Conservation (phyloP, 2,797 vertebrate species). For the Manis crassicaudata region DNA sequence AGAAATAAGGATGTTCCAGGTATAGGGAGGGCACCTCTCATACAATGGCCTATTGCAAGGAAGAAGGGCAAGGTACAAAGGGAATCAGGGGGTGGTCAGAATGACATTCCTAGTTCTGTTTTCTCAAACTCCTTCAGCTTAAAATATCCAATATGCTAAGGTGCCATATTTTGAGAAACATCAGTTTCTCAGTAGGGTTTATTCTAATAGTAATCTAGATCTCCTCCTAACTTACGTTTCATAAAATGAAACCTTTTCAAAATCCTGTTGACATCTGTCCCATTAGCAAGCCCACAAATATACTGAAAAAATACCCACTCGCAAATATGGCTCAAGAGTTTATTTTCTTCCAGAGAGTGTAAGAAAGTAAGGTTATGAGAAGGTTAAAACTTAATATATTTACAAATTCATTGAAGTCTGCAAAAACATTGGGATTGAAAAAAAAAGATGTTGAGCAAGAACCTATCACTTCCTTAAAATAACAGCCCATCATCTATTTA, state of each 20-base stretch:
- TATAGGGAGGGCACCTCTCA: neutral
- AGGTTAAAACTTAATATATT: neutral
- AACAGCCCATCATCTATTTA: neutral
- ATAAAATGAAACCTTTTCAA: constrained; percentile 42
- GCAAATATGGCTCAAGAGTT: neutral
- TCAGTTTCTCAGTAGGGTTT: neutral
- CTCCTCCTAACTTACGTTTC: constrained; percentile 26
- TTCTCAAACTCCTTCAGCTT: neutral
- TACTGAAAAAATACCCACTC: neutral
- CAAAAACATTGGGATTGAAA: neutral
- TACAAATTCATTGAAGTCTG: neutral
- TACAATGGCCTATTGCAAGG: neutral
- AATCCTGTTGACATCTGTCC: constrained; percentile 12
- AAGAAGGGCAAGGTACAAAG: neutral
- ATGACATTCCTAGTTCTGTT: neutral
- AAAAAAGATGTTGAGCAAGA: neutral
- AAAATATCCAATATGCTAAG: neutral
- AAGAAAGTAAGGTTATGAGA: neutral
- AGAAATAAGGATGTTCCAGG: neutral
- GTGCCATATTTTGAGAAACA: neutral
- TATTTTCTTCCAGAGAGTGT: constrained; percentile 19
- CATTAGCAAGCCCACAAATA: constrained; percentile 13
- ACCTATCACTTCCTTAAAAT: neutral
- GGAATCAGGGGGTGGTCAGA: neutral
- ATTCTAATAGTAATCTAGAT: neutral